Percentiles rank a stretch among this genome's conserved stretches.
Evolutionary conservation across 2,888 invertebrate species (phyloP).

Genomic region (Leptinotarsa tumamoca): DNA sequence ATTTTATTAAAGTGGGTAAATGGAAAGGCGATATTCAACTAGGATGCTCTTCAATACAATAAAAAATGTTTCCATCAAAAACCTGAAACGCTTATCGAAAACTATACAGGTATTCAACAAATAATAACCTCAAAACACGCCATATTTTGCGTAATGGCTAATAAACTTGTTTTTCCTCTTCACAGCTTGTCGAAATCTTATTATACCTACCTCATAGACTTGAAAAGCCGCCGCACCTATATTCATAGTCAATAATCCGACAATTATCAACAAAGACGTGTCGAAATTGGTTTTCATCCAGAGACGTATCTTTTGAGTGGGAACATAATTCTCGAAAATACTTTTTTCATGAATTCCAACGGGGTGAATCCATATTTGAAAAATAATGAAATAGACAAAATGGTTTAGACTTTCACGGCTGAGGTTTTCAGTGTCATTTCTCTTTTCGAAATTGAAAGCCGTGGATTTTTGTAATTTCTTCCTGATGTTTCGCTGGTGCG

Average conservation of each 20-base stretch:
- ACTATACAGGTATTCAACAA: conserved; percentile 9
- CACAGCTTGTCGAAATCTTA: conserved; percentile 40
- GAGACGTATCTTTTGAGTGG: conserved; percentile 20
- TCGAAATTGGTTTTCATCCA: conserved; percentile 48
- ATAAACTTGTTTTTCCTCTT: conserved; percentile 37
- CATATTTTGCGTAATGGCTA: conserved; percentile 27
- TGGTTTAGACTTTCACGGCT: no score
- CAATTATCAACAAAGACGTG: conserved; percentile 52
- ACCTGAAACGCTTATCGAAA: not conserved
- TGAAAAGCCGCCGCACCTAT: conserved; percentile 38
- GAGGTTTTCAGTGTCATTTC: no score
- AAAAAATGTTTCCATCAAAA: not conserved
- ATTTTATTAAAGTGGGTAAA: no score
- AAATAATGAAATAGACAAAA: no score
- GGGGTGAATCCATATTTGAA: no score
- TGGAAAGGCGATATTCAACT: no score
- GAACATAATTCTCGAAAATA: not conserved
- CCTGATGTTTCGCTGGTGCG: no score
- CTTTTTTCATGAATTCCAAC: not conserved
- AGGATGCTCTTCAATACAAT: not conserved
- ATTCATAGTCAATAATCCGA: conserved; percentile 35
- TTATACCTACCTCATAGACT: conserved; percentile 30
- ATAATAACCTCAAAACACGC: conserved; percentile 32
- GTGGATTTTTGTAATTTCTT: no score
- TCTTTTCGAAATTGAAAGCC: no score